These are phyloP conservation scores for Bagarius yarrelli DNA, from an alignment of 2,113 vertebrate genomes.

Conservation along the genomic window DNA sequence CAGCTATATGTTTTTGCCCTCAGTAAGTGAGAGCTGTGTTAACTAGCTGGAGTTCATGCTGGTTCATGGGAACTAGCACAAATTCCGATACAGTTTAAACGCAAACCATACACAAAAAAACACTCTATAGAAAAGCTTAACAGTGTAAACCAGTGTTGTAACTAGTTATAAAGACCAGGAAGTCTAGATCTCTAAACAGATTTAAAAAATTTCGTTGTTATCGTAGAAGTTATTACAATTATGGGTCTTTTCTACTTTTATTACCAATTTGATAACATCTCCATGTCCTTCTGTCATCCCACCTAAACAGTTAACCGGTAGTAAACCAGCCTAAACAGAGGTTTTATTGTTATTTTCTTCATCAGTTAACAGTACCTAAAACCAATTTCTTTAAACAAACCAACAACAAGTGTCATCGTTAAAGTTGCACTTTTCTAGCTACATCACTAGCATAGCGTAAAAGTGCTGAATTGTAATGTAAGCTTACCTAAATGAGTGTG, in stretches of 20 bases:
- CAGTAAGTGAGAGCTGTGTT: slow-evolving; percentile 12
- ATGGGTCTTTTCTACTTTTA: too few species aligned
- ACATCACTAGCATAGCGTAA: neutral
- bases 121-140: neutral
- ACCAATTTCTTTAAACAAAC: neutral
- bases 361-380: neutral
- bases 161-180: neutral
- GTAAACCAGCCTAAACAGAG: too few species aligned
- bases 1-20: slow-evolving; percentile 32
- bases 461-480: neutral
- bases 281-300: neutral
- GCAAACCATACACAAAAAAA: slow-evolving; percentile 11
- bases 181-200: neutral
- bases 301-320: neutral
- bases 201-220: neutral
- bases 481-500: neutral
- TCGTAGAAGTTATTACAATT: too few species aligned
- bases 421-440: neutral
- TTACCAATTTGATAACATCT: neutral
- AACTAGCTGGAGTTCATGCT: slow-evolving; percentile 15
- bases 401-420: too few species aligned
- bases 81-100: slow-evolving; percentile 57
- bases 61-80: slow-evolving; percentile 49
- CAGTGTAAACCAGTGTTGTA: neutral
- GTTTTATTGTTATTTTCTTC: neutral